phyloP scores from a whole-genome alignment of 2,888 invertebrate species.

The Venustoraphidia nigricollis region DNA sequence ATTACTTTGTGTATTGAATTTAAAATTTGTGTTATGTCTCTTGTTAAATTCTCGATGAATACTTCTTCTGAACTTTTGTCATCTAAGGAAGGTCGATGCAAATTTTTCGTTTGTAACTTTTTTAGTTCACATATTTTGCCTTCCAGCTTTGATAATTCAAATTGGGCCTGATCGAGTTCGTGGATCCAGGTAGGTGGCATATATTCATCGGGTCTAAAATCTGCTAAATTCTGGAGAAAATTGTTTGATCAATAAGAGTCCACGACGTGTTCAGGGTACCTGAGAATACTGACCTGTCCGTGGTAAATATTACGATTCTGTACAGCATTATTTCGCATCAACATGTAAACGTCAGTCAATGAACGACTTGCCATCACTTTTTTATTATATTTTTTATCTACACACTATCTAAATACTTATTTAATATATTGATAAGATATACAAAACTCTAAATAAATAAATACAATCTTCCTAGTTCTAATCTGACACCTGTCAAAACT shows the following conservation, averaged over 20 bases:
- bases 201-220: background rate
- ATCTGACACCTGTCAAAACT: no score
- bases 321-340: slow-evolving; percentile 94
- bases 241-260: background rate
- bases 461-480: no score
- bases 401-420: background rate
- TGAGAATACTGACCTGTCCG: slow-evolving; percentile 46
- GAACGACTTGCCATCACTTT: slow-evolving; percentile 64
- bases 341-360: slow-evolving; percentile 80
- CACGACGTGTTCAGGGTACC: background rate
- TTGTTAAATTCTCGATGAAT: slow-evolving; percentile 69
- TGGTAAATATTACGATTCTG: slow-evolving; percentile 83
- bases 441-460: background rate
- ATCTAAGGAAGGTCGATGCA: slow-evolving; percentile 78
- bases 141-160: slow-evolving; percentile 61
- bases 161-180: slow-evolving; percentile 75
- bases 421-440: background rate
- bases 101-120: slow-evolving; percentile 71
- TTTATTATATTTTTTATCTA: background rate
- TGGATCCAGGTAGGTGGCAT: slow-evolving; percentile 80
- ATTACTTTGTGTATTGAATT: slow-evolving; percentile 56
- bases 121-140: slow-evolving; percentile 70
- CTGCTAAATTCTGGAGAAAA: background rate
- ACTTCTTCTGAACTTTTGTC: slow-evolving; percentile 73
- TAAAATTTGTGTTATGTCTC: slow-evolving; percentile 71